These are phyloP conservation scores for Ecliptopera silaceata DNA, from an alignment of 2,888 invertebrate species.

Conservation along the genomic window DNA sequence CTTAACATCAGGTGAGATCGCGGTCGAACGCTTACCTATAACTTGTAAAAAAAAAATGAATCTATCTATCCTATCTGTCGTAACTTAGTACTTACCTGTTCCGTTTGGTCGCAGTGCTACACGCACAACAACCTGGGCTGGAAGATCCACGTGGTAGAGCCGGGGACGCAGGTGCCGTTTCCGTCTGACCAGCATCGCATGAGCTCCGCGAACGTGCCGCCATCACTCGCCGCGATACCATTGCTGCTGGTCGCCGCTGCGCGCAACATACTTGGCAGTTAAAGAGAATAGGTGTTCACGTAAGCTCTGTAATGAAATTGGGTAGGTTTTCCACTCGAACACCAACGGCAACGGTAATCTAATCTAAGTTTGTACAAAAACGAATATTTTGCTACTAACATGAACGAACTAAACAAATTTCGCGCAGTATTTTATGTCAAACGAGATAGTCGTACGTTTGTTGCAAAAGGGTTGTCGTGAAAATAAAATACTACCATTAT, in stretches of 20 bases:
- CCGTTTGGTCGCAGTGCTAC: constrained; percentile 87
- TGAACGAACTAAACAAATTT: too few relatives aligned
- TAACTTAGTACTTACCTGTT: not conserved
- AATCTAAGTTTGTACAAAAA: too few relatives aligned
- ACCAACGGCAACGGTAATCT: too few relatives aligned
- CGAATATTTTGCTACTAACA: too few relatives aligned
- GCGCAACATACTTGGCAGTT: constrained; percentile 48
- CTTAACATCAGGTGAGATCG: too few relatives aligned
- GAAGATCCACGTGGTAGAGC: constrained; percentile 94
- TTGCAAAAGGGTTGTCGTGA: not conserved
- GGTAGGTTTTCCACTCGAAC: constrained; percentile 32
- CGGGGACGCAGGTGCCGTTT: constrained; percentile 76
- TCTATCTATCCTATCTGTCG: too few relatives aligned
- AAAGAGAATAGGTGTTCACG: constrained; percentile 41
- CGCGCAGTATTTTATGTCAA: too few relatives aligned
- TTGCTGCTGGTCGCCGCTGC: constrained; percentile 45
- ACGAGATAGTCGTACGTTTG: too few relatives aligned
- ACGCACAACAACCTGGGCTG: constrained; percentile 96
- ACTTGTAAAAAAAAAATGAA: too few relatives aligned
- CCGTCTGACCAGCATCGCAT: constrained; percentile 52
- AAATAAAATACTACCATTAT: constrained; percentile 2
- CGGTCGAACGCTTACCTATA: too few relatives aligned
- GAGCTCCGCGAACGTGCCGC: constrained; percentile 38
- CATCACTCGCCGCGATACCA: constrained; percentile 30
- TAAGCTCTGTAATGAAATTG: constrained; percentile 42